phyloP scores from a whole-genome alignment of 2,797 vertebrate genomes.

The Pristis pectinata region DNA sequence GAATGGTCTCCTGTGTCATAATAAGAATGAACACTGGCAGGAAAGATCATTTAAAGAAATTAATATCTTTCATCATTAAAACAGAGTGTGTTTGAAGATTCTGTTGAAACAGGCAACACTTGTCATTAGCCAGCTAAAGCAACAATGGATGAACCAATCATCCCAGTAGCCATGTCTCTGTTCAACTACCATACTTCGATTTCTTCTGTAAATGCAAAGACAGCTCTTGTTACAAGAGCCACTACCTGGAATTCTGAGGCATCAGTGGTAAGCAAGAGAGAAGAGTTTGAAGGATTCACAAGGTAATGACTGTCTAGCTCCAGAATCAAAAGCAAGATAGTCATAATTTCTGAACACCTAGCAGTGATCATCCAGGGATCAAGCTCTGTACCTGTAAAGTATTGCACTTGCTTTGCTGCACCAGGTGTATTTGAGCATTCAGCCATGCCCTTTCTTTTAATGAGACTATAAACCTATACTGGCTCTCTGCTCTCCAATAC shows the following conservation, averaged over 20 bases:
- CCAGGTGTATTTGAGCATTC: background rate
- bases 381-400: background rate
- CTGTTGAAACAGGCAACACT: too few species aligned
- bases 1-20: too few species aligned
- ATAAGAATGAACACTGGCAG: too few species aligned
- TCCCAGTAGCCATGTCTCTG: too few species aligned
- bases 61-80: too few species aligned
- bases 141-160: background rate
- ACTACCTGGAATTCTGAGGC: background rate
- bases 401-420: background rate
- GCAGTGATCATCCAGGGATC: background rate
- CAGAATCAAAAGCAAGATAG: background rate
- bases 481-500: background rate
- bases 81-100: too few species aligned
- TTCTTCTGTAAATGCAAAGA: background rate
- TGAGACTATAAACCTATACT: background rate
- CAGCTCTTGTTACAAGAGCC: background rate
- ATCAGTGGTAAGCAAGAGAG: background rate
- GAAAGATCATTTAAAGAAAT: too few species aligned
- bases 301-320: background rate
- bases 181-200: background rate
- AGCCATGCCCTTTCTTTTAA: background rate
- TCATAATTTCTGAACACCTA: background rate
- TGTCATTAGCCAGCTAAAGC: background rate
- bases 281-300: background rate